Conservation (phyloP, 2,797 vertebrate genomes). For the Girardinus metallicus region DNA sequence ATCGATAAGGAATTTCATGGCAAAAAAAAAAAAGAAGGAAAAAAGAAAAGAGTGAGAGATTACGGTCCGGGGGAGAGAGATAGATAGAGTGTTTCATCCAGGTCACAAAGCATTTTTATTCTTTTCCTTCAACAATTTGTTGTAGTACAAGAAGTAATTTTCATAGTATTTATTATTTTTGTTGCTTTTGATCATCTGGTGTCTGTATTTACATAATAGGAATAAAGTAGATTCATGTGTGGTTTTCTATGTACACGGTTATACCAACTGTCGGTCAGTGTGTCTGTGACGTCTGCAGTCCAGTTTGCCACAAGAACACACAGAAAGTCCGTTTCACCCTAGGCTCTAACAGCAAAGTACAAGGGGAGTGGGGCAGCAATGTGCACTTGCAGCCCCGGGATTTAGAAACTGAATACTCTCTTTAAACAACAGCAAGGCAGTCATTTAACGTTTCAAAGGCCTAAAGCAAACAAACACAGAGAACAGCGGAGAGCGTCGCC, state of each 20-base stretch:
- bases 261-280: slow-evolving; percentile 67
- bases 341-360: slow-evolving; percentile 73
- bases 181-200: slow-evolving; percentile 84
- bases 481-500: slow-evolving; percentile 52
- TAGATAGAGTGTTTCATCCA: slow-evolving; percentile 76
- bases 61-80: slow-evolving; percentile 66
- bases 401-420: slow-evolving; percentile 71
- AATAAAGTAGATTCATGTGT: slow-evolving; percentile 81
- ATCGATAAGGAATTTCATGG: slow-evolving; percentile 36
- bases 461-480: slow-evolving; percentile 72
- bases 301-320: slow-evolving; percentile 67
- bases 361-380: slow-evolving; percentile 34
- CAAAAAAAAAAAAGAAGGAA: not conserved
- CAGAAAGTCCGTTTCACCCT: slow-evolving; percentile 72
- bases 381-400: slow-evolving; percentile 45
- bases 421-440: slow-evolving; percentile 71
- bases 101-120: slow-evolving; percentile 84
- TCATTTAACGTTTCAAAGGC: slow-evolving; percentile 73
- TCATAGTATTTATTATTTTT: slow-evolving; percentile 81
- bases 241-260: slow-evolving; percentile 83
- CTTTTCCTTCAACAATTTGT: slow-evolving; percentile 76
- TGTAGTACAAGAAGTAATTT: slow-evolving; percentile 83
- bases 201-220: slow-evolving; percentile 84
- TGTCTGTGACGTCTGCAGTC: slow-evolving; percentile 64
- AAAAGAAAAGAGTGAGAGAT: slow-evolving; percentile 46